Base-by-base conservation (phyloP, 2,888 invertebrate genomes). In the Catocala nupta region DNA sequence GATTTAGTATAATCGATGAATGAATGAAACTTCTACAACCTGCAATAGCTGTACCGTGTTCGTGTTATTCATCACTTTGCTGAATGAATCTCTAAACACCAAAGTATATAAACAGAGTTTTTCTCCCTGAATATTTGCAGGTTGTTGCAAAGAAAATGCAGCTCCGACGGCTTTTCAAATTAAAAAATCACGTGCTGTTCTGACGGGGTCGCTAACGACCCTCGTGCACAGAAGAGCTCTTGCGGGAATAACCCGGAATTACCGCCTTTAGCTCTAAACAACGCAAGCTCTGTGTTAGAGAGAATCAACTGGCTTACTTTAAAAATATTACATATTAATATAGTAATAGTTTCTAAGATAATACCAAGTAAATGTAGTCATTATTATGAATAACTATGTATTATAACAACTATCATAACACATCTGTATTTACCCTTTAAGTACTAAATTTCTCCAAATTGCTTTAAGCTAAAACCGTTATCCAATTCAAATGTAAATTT, bases 241-340 rank as follows among this genome's bases (percentile, higher is more conserved):
- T 76, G 71, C 66, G 80, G 77, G 75, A 84, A 84, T 80, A 82
- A 78, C 81, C 73, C 77, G 67, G 76, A 79, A 81, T 82, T 77
- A 76, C 77, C 69, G 77, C 71, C 64, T 75, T 78, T 76, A 72
- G 62, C 49, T 72, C 69, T 75, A 75, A 80, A 75, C 78, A 74
- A 75, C 67, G 48, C 53, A 61, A 55, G 63, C 65, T 56, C 59
- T 49, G 53, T 70, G 62, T 71, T 72, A 73, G 53, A 66, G 42
- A 34, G 63, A 71, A 67, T 65, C 52, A 71, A 73, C 69, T 67
- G 53, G 55, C 65, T 70, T 60, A 63, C 60, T 69, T 60, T 63
- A 47, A 62, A 61, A 62, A 63, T 66, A 65, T 60, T 72, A 55
- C 54, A 59, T 60, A 43, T 25, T 6, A 8, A 39, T 39, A 39